Evolutionary conservation across 2,797 vertebrate species (phyloP).

Genomic region (Sternotherus odoratus): DNA sequence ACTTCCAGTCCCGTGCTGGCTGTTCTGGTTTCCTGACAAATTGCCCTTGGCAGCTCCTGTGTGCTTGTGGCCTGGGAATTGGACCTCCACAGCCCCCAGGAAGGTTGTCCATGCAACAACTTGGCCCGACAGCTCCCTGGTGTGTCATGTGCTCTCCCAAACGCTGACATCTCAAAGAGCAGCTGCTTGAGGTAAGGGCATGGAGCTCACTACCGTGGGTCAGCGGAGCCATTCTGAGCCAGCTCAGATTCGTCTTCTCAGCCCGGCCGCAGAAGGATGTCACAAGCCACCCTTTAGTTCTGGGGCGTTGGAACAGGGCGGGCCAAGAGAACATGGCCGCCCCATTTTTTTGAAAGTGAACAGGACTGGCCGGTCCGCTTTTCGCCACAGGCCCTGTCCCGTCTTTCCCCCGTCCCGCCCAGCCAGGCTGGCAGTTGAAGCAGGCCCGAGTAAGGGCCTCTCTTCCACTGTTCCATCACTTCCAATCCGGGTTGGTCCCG

Average conservation of each 20-base stretch:
- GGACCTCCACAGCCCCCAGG: background rate
- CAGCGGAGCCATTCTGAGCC: rapidly evolving
- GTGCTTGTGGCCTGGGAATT: background rate
- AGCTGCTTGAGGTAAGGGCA: background rate
- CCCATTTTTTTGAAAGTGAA: too few relatives aligned
- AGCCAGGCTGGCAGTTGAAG: background rate
- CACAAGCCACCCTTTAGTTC: background rate
- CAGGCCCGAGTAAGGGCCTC: too few relatives aligned
- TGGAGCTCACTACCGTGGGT: rapidly evolving
- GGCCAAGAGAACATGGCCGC: too few relatives aligned
- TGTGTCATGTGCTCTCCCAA: background rate
- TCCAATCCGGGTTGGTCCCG: background rate
- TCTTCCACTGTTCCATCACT: background rate
- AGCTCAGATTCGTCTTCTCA: background rate
- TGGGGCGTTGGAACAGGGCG: background rate
- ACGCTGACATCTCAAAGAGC: background rate
- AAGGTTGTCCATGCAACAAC: background rate
- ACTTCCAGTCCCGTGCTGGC: constrained; percentile 43
- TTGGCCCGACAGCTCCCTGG: rapidly evolving
- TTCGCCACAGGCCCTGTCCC: background rate
- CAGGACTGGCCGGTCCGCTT: too few relatives aligned
- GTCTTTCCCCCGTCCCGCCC: background rate
- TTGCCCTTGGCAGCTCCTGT: constrained; percentile 55
- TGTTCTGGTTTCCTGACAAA: constrained; percentile 31
- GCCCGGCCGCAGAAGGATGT: background rate